Percentiles rank a stretch among this genome's conserved stretches.
phyloP scores from a whole-genome alignment of 2,797 vertebrate genomes.

The Alauda arvensis region DNA sequence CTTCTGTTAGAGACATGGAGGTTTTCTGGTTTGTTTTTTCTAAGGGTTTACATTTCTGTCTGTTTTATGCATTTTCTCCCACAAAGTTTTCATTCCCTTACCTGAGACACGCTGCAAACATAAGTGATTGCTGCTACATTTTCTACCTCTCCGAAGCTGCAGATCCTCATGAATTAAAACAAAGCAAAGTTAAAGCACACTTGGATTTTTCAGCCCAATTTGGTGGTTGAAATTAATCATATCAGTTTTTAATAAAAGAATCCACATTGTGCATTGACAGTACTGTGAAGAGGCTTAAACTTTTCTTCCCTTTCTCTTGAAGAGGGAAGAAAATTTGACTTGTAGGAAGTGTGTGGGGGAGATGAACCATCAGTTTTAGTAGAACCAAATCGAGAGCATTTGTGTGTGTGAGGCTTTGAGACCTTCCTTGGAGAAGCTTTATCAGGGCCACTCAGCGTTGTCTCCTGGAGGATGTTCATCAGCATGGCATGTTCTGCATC shows the following conservation, averaged over 20 bases:
- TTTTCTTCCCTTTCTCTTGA: neutral
- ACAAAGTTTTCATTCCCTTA: neutral
- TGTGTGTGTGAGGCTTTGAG: accelerated
- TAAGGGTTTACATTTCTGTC: neutral
- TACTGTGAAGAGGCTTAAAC: neutral
- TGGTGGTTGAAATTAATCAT: neutral
- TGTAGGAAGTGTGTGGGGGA: neutral
- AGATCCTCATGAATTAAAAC: neutral
- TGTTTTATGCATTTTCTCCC: neutral
- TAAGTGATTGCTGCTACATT: neutral
- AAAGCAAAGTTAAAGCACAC: neutral
- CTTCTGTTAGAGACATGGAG: neutral
- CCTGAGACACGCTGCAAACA: neutral
- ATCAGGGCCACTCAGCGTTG: neutral
- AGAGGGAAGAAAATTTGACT: neutral
- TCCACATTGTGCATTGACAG: accelerated
- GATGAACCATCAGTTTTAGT: neutral
- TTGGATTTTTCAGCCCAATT: neutral
- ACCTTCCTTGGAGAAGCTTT: neutral
- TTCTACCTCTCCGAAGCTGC: neutral
- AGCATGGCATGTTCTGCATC: neutral
- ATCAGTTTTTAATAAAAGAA: neutral
- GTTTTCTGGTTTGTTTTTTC: neutral
- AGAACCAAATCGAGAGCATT: neutral
- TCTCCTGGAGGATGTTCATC: neutral